A percentile compares a stretch with the other conserved stretches of the same genome.
Conservation (phyloP, 2,797 vertebrate species). For the Mergus octosetaceus region DNA sequence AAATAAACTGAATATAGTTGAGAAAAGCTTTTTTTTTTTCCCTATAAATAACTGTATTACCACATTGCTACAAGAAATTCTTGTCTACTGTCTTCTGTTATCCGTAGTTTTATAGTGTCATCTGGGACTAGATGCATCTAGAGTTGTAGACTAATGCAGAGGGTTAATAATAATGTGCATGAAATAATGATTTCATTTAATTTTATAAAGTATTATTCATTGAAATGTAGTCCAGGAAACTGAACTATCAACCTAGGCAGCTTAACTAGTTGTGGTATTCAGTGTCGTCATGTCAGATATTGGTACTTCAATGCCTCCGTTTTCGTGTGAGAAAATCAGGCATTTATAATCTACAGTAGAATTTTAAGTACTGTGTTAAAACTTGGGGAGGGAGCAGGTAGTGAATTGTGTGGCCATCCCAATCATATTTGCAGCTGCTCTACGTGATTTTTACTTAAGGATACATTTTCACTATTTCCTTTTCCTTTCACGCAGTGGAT, state of each 20-base stretch:
- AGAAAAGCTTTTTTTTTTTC: not conserved
- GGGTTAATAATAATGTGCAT: not conserved
- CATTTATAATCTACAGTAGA: not conserved
- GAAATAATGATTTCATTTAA: not conserved
- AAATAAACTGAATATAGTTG: not conserved
- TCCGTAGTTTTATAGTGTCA: not conserved
- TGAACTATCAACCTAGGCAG: not conserved
- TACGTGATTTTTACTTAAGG: not conserved
- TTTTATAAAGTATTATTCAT: not conserved
- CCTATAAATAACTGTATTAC: not conserved
- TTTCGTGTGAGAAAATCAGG: not conserved
- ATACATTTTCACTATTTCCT: not conserved
- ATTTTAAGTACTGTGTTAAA: not conserved
- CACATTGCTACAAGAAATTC: not conserved
- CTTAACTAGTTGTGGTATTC: not conserved
- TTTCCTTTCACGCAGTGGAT: conserved; percentile 88
- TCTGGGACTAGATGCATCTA: not conserved
- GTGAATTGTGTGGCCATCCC: not conserved
- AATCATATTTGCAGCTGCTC: not conserved
- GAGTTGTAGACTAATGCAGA: not conserved
- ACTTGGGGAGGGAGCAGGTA: not conserved
- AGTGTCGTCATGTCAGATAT: not conserved
- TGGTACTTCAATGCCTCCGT: not conserved
- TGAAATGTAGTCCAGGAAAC: not conserved
- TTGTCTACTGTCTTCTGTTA: not conserved